A percentile compares a stretch with the other conserved stretches of the same genome.
These are phyloP conservation scores for Engystomops pustulosus DNA, from an alignment of 2,113 vertebrate genomes.

Conservation along the genomic window DNA sequence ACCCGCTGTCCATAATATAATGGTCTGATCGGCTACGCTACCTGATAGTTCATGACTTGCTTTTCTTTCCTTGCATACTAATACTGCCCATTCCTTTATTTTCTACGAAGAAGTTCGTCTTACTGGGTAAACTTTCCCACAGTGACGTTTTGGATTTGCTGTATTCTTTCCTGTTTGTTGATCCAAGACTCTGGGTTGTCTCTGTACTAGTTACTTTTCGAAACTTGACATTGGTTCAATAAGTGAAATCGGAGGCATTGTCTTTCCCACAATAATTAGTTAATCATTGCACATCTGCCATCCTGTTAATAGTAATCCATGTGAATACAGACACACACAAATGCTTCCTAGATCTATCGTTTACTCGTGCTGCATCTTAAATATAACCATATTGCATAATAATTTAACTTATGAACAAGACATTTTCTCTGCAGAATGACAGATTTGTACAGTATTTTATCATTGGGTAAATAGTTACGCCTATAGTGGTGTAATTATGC, in stretches of 20 bases:
- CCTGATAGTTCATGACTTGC: constrained; percentile 56
- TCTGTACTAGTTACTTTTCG: not conserved
- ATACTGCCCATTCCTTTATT: constrained; percentile 37
- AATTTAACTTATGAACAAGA: too few relatives aligned
- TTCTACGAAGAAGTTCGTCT: not conserved
- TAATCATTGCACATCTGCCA: not conserved
- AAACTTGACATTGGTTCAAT: not conserved
- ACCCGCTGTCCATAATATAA: constrained; percentile 46
- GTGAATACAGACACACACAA: too few relatives aligned
- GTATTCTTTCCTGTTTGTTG: not conserved
- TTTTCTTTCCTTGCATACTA: constrained; percentile 44
- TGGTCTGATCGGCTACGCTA: constrained; percentile 46
- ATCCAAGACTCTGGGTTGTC: not conserved
- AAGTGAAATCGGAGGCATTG: not conserved
- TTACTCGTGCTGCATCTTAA: too few relatives aligned
- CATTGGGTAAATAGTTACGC: too few relatives aligned
- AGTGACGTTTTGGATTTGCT: not conserved
- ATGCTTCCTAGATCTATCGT: too few relatives aligned
- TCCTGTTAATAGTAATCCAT: not conserved
- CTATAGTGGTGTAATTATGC: too few relatives aligned
- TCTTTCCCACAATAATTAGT: not conserved
- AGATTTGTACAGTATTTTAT: too few relatives aligned
- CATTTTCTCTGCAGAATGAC: too few relatives aligned
- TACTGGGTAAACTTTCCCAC: constrained; percentile 47
- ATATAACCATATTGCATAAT: too few relatives aligned